A percentile compares a stretch with the other conserved stretches of the same genome.
These are phyloP conservation scores for Upupa epops DNA, from an alignment of 2,113 vertebrate species.

Conservation along the genomic window DNA sequence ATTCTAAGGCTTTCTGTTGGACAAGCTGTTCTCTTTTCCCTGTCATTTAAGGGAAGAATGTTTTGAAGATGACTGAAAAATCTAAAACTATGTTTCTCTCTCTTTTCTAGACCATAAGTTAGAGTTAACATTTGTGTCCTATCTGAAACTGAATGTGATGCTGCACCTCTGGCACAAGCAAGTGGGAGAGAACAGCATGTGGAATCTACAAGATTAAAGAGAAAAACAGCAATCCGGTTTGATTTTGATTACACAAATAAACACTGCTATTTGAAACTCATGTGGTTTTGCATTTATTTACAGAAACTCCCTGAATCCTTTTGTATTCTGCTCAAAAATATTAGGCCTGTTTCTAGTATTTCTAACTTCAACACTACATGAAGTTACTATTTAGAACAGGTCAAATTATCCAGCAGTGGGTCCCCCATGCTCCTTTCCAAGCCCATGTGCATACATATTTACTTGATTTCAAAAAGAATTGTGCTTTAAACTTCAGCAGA, in stretches of 20 bases:
- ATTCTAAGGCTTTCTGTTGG: not conserved
- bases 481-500: not conserved
- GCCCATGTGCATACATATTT: not conserved
- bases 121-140: not conserved
- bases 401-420: not conserved
- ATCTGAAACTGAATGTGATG: not conserved
- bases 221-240: not conserved
- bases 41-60: not conserved
- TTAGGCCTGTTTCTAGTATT: not conserved
- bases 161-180: not conserved
- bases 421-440: not conserved
- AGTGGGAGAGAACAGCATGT: not conserved
- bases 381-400: not conserved
- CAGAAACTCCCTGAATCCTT: not conserved
- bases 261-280: not conserved
- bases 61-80: not conserved
- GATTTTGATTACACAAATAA: not conserved
- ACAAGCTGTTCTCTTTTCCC: not conserved
- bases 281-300: not conserved
- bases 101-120: not conserved
- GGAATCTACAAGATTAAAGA: not conserved
- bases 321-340: not conserved
- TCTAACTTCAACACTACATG: not conserved
- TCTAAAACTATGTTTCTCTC: not conserved
- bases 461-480: not conserved